Evolutionary conservation across 2,797 vertebrate species (phyloP).

Genomic region (Sebastolobus altivelis): DNA sequence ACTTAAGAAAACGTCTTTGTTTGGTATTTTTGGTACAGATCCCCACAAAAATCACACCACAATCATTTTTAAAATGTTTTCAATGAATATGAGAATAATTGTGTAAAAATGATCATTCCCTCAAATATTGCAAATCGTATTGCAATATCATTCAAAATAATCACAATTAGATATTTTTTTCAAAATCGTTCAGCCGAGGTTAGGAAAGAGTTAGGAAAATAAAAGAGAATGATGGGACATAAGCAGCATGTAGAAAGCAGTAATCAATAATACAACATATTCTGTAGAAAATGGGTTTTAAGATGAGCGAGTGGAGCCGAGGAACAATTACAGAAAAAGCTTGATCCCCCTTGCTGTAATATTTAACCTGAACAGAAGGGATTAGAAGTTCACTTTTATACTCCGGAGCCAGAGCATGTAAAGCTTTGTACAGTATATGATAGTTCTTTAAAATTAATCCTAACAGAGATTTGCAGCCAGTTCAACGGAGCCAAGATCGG

Average conservation of each 20-base stretch:
- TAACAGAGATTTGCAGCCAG: not conserved
- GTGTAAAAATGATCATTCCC: too few relatives aligned
- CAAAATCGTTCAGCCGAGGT: too few relatives aligned
- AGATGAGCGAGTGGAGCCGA: not conserved
- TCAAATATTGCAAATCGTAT: too few relatives aligned
- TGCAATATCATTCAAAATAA: too few relatives aligned
- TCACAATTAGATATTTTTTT: too few relatives aligned
- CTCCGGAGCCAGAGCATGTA: not conserved
- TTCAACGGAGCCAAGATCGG: not conserved
- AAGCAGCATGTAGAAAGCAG: not conserved
- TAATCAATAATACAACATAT: not conserved
- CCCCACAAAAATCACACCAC: too few relatives aligned
- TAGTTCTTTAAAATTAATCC: not conserved
- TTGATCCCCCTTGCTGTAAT: not conserved
- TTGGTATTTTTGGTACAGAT: too few relatives aligned
- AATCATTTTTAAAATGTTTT: too few relatives aligned
- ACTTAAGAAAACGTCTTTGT: too few relatives aligned
- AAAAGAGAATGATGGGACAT: not conserved
- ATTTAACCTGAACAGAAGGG: not conserved
- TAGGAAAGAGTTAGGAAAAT: not conserved
- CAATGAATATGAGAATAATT: too few relatives aligned
- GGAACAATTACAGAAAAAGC: not conserved
- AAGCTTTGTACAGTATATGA: not conserved
- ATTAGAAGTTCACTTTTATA: not conserved
- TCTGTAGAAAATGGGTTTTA: not conserved